phyloP scores from a whole-genome alignment of 2,888 invertebrate genomes.

The Eurytoma adleriae region DNA sequence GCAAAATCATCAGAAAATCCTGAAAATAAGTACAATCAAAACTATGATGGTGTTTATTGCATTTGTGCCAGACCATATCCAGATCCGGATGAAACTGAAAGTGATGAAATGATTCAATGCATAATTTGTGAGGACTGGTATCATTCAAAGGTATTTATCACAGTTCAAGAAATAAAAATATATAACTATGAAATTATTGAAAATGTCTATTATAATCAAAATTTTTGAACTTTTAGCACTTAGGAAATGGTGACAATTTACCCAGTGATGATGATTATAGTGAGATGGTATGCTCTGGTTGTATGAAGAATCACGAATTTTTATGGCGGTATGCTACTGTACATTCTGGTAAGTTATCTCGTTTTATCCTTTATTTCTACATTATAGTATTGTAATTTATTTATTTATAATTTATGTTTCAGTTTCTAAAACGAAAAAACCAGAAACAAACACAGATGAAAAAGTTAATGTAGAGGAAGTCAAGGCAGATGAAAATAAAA shows the following conservation, averaged over 20 bases:
- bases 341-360: slow-evolving; percentile 66
- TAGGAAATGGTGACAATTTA: slow-evolving; percentile 79
- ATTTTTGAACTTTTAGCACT: slow-evolving; percentile 77
- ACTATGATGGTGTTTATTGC: slow-evolving; percentile 95
- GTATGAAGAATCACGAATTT: slow-evolving; percentile 87
- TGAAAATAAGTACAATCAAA: slow-evolving; percentile 92
- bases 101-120: slow-evolving; percentile 98
- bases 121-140: slow-evolving; percentile 98
- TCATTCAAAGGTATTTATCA: slow-evolving; percentile 82
- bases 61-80: slow-evolving; percentile 95
- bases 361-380: slow-evolving; percentile 10
- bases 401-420: slow-evolving; percentile 30
- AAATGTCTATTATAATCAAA: neutral
- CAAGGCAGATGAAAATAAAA: slow-evolving; percentile 21
- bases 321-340: slow-evolving; percentile 82
- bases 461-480: slow-evolving; percentile 62
- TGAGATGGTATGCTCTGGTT: slow-evolving; percentile 90
- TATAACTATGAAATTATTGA: neutral
- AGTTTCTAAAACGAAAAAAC: slow-evolving; percentile 62
- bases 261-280: slow-evolving; percentile 79
- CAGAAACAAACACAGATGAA: slow-evolving; percentile 63
- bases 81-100: slow-evolving; percentile 88
- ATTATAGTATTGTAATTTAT: slow-evolving; percentile 7
- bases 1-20: slow-evolving; percentile 80
- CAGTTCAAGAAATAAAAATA: slow-evolving; percentile 22